phyloP scores from a whole-genome alignment of 2,888 invertebrate species.

The Eupithecia subumbrata region DNA sequence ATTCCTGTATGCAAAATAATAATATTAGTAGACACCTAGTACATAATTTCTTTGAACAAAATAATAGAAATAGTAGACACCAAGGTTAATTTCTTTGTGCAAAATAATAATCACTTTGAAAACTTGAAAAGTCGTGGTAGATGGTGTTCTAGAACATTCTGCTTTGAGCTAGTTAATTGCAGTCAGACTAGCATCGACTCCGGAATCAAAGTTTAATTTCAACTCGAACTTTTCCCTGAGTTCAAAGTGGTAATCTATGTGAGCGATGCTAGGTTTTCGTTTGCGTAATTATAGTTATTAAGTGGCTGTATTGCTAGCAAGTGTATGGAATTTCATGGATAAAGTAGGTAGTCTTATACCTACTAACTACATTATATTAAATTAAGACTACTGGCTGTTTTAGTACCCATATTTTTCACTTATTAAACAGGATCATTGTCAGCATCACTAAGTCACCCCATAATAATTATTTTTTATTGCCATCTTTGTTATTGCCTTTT shows the following conservation, averaged over 20 bases:
- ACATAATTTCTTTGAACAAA: too few species aligned
- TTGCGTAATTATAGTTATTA: background rate
- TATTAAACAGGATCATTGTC: too few species aligned
- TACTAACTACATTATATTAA: too few species aligned
- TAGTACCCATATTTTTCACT: too few species aligned
- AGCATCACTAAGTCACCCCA: too few species aligned
- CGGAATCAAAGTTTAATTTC: slow-evolving; percentile 24
- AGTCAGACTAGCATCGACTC: slow-evolving; percentile 13
- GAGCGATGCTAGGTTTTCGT: background rate
- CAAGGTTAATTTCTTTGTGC: background rate
- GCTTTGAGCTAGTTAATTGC: slow-evolving; percentile 20
- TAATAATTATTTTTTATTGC: too few species aligned
- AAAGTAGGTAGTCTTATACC: too few species aligned
- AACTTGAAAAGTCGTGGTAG: background rate
- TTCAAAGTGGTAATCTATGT: background rate
- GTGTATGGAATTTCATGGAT: background rate
- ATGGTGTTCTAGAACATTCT: slow-evolving; percentile 7
- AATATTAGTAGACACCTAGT: too few species aligned
- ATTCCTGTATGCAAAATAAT: too few species aligned
- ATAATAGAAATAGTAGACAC: too few species aligned
- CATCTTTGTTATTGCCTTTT: too few species aligned
- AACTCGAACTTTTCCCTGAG: slow-evolving; percentile 13
- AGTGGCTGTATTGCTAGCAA: background rate
- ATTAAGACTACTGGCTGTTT: too few species aligned
- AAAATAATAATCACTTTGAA: background rate